These are phyloP conservation scores for Sebastolobus altivelis DNA, from an alignment of 2,797 vertebrate species.

Conservation along the genomic window DNA sequence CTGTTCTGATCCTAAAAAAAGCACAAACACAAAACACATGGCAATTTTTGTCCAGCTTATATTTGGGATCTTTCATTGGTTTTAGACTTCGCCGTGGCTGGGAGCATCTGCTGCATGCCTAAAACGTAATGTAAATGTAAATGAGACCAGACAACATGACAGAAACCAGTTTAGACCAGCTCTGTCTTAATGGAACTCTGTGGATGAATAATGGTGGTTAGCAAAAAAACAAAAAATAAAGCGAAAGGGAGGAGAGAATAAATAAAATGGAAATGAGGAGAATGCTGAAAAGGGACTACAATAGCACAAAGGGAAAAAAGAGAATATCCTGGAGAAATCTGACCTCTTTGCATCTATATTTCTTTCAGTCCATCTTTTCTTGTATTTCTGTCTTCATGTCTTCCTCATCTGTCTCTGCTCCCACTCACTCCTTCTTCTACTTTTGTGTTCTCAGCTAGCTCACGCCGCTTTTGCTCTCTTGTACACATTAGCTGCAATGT, in stretches of 20 bases:
- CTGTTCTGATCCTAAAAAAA: slow-evolving; percentile 27
- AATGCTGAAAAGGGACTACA: slow-evolving; percentile 22
- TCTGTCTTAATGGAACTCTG: slow-evolving; percentile 67
- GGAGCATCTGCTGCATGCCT: slow-evolving; percentile 69
- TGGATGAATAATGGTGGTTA: slow-evolving; percentile 68
- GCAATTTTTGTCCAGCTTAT: slow-evolving; percentile 43
- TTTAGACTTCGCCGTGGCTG: slow-evolving; percentile 43
- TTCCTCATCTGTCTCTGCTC: slow-evolving; percentile 27
- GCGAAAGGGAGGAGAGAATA: background rate
- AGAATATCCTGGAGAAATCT: slow-evolving; percentile 30
- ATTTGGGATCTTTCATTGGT: slow-evolving; percentile 54
- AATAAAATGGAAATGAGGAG: slow-evolving; percentile 41
- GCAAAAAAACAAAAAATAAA: slow-evolving; percentile 42
- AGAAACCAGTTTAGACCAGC: slow-evolving; percentile 69
- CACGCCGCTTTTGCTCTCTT: slow-evolving; percentile 19
- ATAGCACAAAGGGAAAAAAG: background rate
- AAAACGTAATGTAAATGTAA: slow-evolving; percentile 77
- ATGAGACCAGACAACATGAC: slow-evolving; percentile 77
- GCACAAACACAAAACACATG: slow-evolving; percentile 35
- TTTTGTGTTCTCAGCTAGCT: slow-evolving; percentile 47
- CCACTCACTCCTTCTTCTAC: slow-evolving; percentile 30
- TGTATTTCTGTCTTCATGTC: slow-evolving; percentile 16
- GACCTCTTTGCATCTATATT: slow-evolving; percentile 19
- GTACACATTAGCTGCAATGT: slow-evolving; percentile 65
- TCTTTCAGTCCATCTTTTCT: slow-evolving; percentile 13